A percentile compares a stretch with the other conserved stretches of the same genome.
These are phyloP conservation scores for Strigamia crassipes DNA, from an alignment of 2,888 invertebrate species.

Conservation along the genomic window DNA sequence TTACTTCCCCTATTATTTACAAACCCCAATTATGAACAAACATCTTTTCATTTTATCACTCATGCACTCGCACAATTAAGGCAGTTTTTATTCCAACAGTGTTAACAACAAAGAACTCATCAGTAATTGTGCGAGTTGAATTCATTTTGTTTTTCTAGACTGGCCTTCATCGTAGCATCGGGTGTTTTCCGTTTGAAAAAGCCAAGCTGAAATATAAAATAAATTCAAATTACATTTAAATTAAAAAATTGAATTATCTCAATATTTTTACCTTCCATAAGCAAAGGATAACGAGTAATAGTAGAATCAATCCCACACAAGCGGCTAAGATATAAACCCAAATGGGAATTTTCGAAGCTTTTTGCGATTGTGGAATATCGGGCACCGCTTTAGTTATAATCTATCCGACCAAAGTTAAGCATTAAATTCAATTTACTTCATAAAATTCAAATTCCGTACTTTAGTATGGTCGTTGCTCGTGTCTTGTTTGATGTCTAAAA, in stretches of 20 bases:
- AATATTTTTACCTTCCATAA: constrained; percentile 81
- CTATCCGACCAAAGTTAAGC: constrained; percentile 62
- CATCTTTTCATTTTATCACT: constrained; percentile 7
- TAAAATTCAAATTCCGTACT: constrained; percentile 52
- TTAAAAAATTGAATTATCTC: background rate
- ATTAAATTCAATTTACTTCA: constrained; percentile 50
- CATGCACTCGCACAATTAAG: constrained; percentile 26
- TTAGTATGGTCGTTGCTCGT: constrained; percentile 53
- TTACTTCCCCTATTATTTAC: constrained; percentile 28
- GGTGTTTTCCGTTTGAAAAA: constrained; percentile 50
- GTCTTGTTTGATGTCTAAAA: constrained; percentile 56
- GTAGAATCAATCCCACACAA: constrained; percentile 78
- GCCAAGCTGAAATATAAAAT: constrained; percentile 47
- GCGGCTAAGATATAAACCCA: constrained; percentile 85
- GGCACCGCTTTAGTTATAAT: constrained; percentile 83
- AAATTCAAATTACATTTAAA: background rate
- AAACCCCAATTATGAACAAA: constrained; percentile 25
- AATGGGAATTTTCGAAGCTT: constrained; percentile 74
- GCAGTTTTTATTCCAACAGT: constrained; percentile 12
- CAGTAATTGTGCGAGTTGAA: constrained; percentile 46
- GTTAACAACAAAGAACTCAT: constrained; percentile 32
- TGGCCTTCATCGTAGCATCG: constrained; percentile 49
- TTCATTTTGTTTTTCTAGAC: constrained; percentile 48
- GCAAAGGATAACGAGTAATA: constrained; percentile 77
- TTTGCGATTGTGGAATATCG: constrained; percentile 74